Evolutionary conservation across 1,140 invertebrate genomes (phyloP), one percentile per base, ranked within the genome.

Genomic region (Caenorhabditis briggsae): DNA sequence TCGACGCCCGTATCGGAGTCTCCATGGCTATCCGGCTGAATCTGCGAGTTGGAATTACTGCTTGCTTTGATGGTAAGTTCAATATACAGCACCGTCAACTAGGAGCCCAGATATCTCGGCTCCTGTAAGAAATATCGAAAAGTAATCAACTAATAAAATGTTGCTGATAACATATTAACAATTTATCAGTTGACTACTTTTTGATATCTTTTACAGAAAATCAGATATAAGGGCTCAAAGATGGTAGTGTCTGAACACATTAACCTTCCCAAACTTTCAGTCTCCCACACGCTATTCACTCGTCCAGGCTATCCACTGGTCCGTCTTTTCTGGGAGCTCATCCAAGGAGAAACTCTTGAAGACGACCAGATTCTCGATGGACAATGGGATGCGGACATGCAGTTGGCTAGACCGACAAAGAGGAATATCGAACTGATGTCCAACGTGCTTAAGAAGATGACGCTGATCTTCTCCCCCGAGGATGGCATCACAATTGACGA

Each of bases 31-130:
- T 70, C 18, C 33, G 33, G 5, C 33, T 46, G 11, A 70, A 70
- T 23, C n/a, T 70, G 64, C 8, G 64, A 70, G 64, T 41, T n/a
- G 64, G 64, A 46, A 70, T 70, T 33, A 70, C 64, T 46, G 64
- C 64, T 18, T 70, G 64, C 41, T 70, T 16, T 46, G 64, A 70
- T 46, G 0, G 64, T 70, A 11, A 70, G 64, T 70, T 33, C 3
- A 1, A 1, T 33, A 33, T n/a, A 33, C 33, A 33, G 3, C n/a
- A 33, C 33, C 3, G 33, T 33, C 33, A 33, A 33, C 33, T 33
- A 2, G 1, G 33, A 33, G 33, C 3, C 33, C 3, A 33, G 33
- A 33, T 33, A 33, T 33, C 1, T 33, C 33, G 3, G 1, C 3
- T 33, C 3, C 3, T 33, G 33, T 33, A 3, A 33, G 3, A 33